Percentiles rank a stretch among this genome's conserved stretches.
Evolutionary conservation across 2,888 invertebrate species (phyloP).

Genomic region (Pyrrhia umbra): DNA sequence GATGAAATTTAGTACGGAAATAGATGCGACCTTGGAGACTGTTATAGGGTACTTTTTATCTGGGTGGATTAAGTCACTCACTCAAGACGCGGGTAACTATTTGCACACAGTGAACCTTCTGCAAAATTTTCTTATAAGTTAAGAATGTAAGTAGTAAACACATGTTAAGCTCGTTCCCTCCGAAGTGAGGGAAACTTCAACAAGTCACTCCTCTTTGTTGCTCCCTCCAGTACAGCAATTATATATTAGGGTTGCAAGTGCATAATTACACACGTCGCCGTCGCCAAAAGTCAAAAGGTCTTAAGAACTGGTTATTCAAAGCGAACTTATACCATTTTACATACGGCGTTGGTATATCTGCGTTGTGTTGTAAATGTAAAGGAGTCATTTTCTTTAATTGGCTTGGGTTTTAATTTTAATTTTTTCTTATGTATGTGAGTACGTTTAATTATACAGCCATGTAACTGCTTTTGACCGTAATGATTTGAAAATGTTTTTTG

Average conservation of each 20-base stretch:
- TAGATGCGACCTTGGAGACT: too few relatives aligned
- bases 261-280: constrained; percentile 33
- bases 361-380: background rate
- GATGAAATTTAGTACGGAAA: too few relatives aligned
- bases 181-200: constrained; percentile 17
- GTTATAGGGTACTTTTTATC: too few relatives aligned
- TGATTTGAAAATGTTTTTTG: too few relatives aligned
- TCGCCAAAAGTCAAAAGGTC: background rate
- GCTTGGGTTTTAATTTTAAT: background rate
- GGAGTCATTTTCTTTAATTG: constrained; percentile 23
- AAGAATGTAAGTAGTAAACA: background rate
- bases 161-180: constrained; percentile 30
- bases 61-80: too few relatives aligned
- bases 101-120: background rate
- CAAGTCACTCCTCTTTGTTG: constrained; percentile 36
- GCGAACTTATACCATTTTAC: too few relatives aligned
- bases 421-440: background rate
- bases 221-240: constrained; percentile 29
- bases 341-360: background rate
- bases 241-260: constrained; percentile 25
- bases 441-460: background rate
- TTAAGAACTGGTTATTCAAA: background rate
- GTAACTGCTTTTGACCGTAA: background rate
- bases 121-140: too few relatives aligned
- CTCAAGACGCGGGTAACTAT: too few relatives aligned